These are phyloP conservation scores for Lutjanus campechanus DNA, from an alignment of 2,797 vertebrate species.

Conservation along the genomic window DNA sequence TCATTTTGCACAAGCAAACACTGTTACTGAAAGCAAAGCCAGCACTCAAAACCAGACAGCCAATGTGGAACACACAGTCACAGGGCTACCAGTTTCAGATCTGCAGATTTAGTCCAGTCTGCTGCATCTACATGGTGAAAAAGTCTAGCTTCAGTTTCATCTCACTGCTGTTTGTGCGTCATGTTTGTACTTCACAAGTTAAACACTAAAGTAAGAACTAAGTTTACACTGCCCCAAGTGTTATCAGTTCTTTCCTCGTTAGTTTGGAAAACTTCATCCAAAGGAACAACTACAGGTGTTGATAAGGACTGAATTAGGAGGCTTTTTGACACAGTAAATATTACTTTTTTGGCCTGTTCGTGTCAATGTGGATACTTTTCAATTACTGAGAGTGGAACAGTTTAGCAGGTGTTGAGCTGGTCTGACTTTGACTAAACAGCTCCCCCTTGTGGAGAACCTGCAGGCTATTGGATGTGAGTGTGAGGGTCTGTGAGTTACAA, in stretches of 20 bases:
- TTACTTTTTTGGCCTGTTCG: not conserved
- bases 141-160: not conserved
- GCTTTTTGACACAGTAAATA: not conserved
- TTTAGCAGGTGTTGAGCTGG: not conserved
- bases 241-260: not conserved
- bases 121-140: not conserved
- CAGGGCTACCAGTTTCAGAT: not conserved
- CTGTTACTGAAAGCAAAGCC: conserved; percentile 12
- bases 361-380: not conserved
- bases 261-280: not conserved
- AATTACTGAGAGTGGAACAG: not conserved
- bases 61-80: conserved; percentile 1
- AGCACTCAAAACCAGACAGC: not conserved
- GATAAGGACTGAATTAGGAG: not conserved
- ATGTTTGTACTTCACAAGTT: not conserved
- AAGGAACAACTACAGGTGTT: not conserved
- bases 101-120: conserved; percentile 2
- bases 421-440: conserved; percentile 10
- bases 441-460: conserved; percentile 2
- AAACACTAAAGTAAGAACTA: not conserved
- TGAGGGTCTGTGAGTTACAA: not conserved
- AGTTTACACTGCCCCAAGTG: not conserved
- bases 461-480: not conserved
- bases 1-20: conserved; percentile 23
- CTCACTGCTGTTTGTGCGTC: not conserved